Conservation (phyloP, 2,888 invertebrate species). For the Dascillus cervinus region DNA sequence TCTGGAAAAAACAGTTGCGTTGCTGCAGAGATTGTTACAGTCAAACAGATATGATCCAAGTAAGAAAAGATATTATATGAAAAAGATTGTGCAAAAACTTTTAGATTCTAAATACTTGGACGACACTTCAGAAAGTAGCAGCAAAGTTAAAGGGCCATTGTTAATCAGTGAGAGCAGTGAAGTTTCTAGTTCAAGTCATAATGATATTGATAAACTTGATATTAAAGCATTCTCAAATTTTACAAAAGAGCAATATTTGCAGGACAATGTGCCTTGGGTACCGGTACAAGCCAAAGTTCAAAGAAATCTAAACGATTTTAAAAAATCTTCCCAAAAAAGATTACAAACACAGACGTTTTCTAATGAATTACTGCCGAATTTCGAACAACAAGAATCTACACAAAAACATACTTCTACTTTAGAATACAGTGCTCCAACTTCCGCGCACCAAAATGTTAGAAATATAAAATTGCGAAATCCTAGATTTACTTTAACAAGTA, state of each 20-base stretch:
- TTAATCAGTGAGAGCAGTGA: slow-evolving; percentile 1
- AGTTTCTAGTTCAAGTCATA: background rate
- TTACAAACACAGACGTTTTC: slow-evolving; percentile 7
- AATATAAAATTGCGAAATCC: background rate
- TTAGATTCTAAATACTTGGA: slow-evolving; percentile 48
- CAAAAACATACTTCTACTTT: background rate
- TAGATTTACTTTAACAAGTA: background rate
- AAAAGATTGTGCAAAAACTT: slow-evolving; percentile 56
- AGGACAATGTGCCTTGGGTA: slow-evolving; percentile 39
- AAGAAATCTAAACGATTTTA: background rate
- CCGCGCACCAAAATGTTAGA: background rate
- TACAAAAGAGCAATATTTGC: slow-evolving; percentile 11
- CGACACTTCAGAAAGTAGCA: slow-evolving; percentile 6
- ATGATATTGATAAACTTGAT: no score
- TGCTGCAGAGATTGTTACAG: slow-evolving; percentile 52
- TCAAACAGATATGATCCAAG: slow-evolving; percentile 51
- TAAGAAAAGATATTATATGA: slow-evolving; percentile 55
- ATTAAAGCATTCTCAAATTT: no score
- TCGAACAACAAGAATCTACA: no score
- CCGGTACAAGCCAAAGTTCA: slow-evolving; percentile 4
- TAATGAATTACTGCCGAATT: slow-evolving; percentile 9
- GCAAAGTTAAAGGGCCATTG: background rate
- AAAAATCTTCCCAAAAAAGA: background rate
- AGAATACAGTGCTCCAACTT: background rate
- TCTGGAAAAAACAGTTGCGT: slow-evolving; percentile 53